These are phyloP conservation scores for Cantharis nigra DNA, from an alignment of 2,888 invertebrate species.

Conservation along the genomic window DNA sequence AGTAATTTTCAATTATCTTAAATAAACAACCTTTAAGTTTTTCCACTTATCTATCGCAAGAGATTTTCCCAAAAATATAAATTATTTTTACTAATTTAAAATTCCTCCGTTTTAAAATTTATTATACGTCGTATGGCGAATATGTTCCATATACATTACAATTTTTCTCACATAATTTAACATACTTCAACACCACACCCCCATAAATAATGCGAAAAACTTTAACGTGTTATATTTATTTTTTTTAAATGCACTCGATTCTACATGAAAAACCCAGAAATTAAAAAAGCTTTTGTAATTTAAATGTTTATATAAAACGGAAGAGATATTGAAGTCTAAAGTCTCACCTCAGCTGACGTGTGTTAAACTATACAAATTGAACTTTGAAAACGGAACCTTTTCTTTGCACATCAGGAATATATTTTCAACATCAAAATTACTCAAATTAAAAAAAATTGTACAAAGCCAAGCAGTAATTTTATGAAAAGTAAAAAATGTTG, in stretches of 20 bases:
- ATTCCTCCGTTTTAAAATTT: neutral
- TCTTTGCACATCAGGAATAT: neutral
- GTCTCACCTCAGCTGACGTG: neutral
- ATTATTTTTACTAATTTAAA: neutral
- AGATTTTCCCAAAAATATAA: neutral
- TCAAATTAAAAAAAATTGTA: neutral
- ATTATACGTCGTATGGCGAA: neutral
- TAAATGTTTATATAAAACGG: neutral
- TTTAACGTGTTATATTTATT: neutral
- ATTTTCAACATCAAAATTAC: neutral
- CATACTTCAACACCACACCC: conserved; percentile 27
- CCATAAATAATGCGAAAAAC: conserved; percentile 31
- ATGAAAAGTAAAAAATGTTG: too few species aligned
- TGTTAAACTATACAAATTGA: neutral
- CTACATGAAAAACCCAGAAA: neutral
- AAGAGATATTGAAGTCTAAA: neutral
- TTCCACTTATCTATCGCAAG: neutral
- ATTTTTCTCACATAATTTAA: conserved; percentile 25
- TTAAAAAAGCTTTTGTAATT: neutral
- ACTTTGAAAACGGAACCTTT: neutral
- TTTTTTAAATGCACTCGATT: neutral
- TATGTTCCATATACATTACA: conserved; percentile 15
- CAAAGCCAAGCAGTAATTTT: neutral
- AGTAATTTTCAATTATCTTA: neutral
- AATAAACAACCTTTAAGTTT: neutral